Conservation (phyloP, 2,113 vertebrate species). For the Psilopogon haemacephalus region DNA sequence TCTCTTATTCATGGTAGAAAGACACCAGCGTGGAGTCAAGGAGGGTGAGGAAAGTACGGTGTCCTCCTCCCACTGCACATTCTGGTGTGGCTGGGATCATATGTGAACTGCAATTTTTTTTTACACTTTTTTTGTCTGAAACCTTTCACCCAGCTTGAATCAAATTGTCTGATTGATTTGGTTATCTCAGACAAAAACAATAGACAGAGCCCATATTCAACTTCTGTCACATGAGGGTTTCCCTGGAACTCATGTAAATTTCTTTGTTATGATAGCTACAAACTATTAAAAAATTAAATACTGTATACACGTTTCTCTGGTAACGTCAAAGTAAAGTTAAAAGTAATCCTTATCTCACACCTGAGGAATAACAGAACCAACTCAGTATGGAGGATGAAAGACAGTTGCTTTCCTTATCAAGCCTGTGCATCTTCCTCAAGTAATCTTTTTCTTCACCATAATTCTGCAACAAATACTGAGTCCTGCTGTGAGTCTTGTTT, state of each 20-base stretch:
- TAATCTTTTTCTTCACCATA: accelerated
- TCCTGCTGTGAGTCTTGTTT: neutral
- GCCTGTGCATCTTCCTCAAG: neutral
- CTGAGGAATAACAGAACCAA: neutral
- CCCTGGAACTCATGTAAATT: neutral
- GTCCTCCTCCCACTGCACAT: too few relatives aligned
- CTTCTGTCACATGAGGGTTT: neutral
- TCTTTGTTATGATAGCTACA: neutral
- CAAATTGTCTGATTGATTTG: neutral
- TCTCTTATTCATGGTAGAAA: too few relatives aligned
- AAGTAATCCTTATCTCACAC: neutral
- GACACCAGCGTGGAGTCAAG: too few relatives aligned
- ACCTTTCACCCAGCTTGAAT: neutral
- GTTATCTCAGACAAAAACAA: neutral
- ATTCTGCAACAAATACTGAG: neutral
- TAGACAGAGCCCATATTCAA: neutral
- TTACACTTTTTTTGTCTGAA: neutral
- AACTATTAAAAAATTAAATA: neutral
- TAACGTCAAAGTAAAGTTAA: neutral
- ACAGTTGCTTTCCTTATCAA: neutral
- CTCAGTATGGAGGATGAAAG: neutral
- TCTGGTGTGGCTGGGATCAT: too few relatives aligned
- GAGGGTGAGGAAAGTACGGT: too few relatives aligned
- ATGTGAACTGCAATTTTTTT: neutral
- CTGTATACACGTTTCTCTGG: neutral